Conservation (phyloP, 2,888 invertebrate genomes). For the Pristionchus exspectatus region DNA sequence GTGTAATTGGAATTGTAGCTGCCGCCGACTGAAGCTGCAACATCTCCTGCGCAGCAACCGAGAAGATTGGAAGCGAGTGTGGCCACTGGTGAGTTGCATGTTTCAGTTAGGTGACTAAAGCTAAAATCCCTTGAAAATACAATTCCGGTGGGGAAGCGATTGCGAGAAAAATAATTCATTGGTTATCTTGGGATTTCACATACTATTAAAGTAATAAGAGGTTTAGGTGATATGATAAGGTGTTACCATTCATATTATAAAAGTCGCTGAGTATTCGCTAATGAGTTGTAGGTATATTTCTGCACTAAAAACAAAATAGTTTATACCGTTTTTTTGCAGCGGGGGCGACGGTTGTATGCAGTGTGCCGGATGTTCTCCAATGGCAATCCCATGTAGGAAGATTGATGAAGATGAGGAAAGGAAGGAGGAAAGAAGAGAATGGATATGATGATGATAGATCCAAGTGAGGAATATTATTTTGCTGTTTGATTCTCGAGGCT, state of each 20-base stretch:
- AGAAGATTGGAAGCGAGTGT: neutral
- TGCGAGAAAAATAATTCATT: too few species aligned
- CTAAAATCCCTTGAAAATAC: too few species aligned
- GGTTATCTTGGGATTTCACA: too few species aligned
- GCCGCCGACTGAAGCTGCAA: neutral
- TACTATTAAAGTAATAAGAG: too few species aligned
- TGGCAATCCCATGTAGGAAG: neutral
- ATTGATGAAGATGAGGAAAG: neutral
- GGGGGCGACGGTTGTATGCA: slow-evolving; percentile 12
- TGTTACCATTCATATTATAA: too few species aligned
- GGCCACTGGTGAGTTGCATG: neutral
- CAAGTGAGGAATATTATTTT: too few species aligned
- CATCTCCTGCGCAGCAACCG: neutral
- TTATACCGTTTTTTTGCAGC: neutral
- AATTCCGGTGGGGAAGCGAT: neutral
- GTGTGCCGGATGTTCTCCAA: slow-evolving; percentile 47
- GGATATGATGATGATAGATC: slow-evolving; percentile 2
- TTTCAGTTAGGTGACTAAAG: neutral
- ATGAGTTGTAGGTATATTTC: too few species aligned
- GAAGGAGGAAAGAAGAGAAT: neutral
- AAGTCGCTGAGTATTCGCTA: too few species aligned
- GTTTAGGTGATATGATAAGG: too few species aligned
- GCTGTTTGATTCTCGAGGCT: too few species aligned
- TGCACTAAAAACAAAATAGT: neutral
- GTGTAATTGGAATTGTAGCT: neutral